Conservation (phyloP, 2,888 invertebrate genomes). For the Drosophila pegasa region DNA sequence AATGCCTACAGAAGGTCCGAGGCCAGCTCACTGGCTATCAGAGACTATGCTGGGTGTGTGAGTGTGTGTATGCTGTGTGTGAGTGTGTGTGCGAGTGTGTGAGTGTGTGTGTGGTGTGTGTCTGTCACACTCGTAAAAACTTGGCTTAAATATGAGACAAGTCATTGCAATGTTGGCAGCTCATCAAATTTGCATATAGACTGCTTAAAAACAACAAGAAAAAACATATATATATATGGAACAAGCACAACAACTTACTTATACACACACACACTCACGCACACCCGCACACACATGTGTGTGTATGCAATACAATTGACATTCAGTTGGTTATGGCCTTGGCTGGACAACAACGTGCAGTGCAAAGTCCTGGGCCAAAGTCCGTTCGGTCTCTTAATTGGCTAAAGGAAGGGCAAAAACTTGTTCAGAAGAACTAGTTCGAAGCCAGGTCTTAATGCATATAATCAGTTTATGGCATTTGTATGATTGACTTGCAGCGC, state of each 20-base stretch:
- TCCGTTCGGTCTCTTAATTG: conserved; percentile 17
- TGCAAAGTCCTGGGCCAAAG: background rate
- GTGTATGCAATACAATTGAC: conserved; percentile 1
- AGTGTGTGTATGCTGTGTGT: background rate
- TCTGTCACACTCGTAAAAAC: conserved; percentile 52
- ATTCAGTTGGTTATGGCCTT: conserved; percentile 9
- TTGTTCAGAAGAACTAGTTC: background rate
- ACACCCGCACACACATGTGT: background rate
- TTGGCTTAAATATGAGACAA: conserved; percentile 50
- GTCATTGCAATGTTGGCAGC: conserved; percentile 69
- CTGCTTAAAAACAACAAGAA: conserved; percentile 53
- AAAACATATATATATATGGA: conserved; percentile 3
- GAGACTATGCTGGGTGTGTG: conserved; percentile 10
- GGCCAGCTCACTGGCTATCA: conserved; percentile 46
- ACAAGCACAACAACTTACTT: conserved; percentile 3
- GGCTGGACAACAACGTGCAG: background rate
- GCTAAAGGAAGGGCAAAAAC: background rate
- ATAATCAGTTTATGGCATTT: background rate
- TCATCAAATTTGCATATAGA: conserved; percentile 79
- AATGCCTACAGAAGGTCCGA: conserved; percentile 54
- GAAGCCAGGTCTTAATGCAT: background rate
- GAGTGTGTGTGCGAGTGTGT: background rate
- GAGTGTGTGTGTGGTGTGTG: conserved; percentile 5
- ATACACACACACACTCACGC: background rate
- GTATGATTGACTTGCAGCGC: background rate